Base-by-base conservation (phyloP, 1,140 invertebrate species). In the Pseudomyrmex sp. region DNA sequence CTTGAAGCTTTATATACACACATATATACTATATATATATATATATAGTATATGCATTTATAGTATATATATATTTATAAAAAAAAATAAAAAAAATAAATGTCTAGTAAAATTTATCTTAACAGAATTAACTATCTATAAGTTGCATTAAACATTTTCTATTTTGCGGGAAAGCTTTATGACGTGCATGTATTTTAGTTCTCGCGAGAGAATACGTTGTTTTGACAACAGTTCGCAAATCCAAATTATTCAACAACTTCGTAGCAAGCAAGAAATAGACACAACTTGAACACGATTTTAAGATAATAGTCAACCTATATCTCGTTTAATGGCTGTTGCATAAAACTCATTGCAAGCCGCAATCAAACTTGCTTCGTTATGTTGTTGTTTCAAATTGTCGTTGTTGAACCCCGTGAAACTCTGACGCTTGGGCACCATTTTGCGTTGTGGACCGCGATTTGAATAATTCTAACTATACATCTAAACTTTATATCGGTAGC, bases 401-500 rank as follows among this genome's bases (percentile, higher is more conserved):
- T 79, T 70, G 52, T 35, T 80, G 72, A 61, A 80, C 1, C 56
- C 5, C 20, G 54, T 35, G 56, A 50, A 79, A 80, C 66, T 70
- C 7, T 35, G 69, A 70, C 44, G 66, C 54, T 18, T n/a, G 44
- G 66, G 2, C 54, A 72, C 54, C 54, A 80, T 80, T 80, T 80
- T 80, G 76, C n/a, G 20, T n/a, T n/a, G 12, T 48, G 66, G 46
- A 50, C n/a, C 54, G 23, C 18, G 20, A 59, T 72, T 80, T 80
- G 12, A 72, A 69, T 80, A 70, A 72, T 80, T 72, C 44, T 61
- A 69, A 72, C 54, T 59, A 18, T 23, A 70, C 44, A 80, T 79
- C 20, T 26, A 50, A 72, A 72, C 54, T 59, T 79, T 15, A 35
- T 48, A 44, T 50, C 20, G n/a, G 7, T 18, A 20, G 20, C 18